A percentile compares a stretch with the other conserved stretches of the same genome.
Evolutionary conservation across 2,113 vertebrate species (phyloP).

Genomic region (Dromiciops gliroides): DNA sequence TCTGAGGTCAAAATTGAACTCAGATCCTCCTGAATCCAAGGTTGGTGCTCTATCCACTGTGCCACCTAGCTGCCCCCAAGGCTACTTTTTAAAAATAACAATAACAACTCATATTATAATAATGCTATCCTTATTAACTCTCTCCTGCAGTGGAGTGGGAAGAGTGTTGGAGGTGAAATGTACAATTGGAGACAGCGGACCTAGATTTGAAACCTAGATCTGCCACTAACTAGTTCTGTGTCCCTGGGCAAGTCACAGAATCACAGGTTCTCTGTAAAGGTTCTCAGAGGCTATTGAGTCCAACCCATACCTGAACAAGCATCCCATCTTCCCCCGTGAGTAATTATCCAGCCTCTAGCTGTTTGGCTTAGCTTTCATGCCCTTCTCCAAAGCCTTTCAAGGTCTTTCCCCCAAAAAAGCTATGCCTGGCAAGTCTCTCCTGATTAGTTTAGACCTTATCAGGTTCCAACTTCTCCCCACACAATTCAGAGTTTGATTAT

Average conservation of each 20-base stretch:
- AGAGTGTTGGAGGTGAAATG: not conserved
- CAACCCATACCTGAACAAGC: not conserved
- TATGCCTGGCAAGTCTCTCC: not conserved
- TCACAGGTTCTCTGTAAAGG: not conserved
- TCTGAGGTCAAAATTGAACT: no score
- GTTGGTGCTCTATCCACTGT: no score
- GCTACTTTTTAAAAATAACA: not conserved
- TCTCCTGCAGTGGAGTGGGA: not conserved
- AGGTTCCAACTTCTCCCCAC: not conserved
- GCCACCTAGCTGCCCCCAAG: no score
- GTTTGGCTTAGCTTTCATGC: not conserved
- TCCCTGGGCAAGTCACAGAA: not conserved
- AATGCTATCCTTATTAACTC: not conserved
- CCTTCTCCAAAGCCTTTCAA: not conserved
- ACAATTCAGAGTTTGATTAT: not conserved
- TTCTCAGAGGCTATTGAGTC: not conserved
- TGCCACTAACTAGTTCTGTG: not conserved
- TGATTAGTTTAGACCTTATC: not conserved
- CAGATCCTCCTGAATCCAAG: no score
- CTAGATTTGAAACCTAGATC: not conserved
- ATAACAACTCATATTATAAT: not conserved
- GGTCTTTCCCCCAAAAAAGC: not conserved
- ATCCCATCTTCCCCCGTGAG: not conserved
- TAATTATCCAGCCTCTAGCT: not conserved
- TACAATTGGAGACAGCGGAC: not conserved